A percentile compares a stretch with the other conserved stretches of the same genome.
phyloP scores from a whole-genome alignment of 2,797 vertebrate species.

The Acipenser ruthenus region DNA sequence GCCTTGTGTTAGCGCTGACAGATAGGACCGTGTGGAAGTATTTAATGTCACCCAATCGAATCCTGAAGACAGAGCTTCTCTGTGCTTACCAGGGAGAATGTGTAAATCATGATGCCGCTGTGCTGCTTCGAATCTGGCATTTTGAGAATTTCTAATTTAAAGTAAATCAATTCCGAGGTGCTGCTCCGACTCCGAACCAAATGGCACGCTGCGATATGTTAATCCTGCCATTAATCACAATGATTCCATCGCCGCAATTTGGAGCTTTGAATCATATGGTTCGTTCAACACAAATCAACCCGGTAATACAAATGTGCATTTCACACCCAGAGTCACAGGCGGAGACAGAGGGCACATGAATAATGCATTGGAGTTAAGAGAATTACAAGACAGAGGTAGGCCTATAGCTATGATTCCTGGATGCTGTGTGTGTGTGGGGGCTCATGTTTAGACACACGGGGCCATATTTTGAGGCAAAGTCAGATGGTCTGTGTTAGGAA shows the following conservation, averaged over 20 bases:
- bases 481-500: too few species aligned
- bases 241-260: slow-evolving; percentile 23
- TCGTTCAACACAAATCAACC: slow-evolving; percentile 22
- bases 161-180: slow-evolving; percentile 18
- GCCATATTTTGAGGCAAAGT: too few species aligned
- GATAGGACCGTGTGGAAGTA: too few species aligned
- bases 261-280: slow-evolving; percentile 23
- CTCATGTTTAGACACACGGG: too few species aligned
- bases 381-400: neutral
- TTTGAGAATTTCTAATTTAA: slow-evolving; percentile 17
- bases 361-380: slow-evolving; percentile 1
- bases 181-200: slow-evolving; percentile 16
- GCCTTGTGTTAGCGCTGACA: too few species aligned
- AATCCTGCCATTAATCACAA: slow-evolving; percentile 31
- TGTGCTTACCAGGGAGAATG: neutral
- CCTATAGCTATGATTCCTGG: too few species aligned
- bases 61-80: neutral
- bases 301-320: slow-evolving; percentile 6
- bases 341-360: neutral
- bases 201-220: slow-evolving; percentile 26
- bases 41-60: too few species aligned
- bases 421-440: too few species aligned
- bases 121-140: slow-evolving; percentile 2
- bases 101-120: neutral
- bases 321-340: neutral